These are phyloP conservation scores for Acrocephalus kingi DNA, from an alignment of 2,113 vertebrate genomes.

Conservation along the genomic window DNA sequence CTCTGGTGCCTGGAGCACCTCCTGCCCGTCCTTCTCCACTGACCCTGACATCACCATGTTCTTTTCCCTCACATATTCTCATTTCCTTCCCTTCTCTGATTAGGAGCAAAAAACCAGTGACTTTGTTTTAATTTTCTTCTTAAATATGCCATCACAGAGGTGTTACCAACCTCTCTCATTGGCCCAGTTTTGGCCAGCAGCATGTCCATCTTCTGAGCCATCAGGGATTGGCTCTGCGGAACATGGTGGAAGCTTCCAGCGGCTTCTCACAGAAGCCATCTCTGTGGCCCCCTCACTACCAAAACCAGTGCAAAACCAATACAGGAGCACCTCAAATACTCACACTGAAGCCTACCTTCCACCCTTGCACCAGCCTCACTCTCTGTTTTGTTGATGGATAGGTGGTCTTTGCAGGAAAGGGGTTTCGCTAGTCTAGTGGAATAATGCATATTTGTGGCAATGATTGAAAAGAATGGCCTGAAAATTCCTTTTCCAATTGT, in stretches of 20 bases:
- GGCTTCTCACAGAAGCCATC: neutral
- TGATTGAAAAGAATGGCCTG: neutral
- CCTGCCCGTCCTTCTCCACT: neutral
- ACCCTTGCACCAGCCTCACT: neutral
- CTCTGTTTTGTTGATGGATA: neutral
- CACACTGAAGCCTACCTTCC: neutral
- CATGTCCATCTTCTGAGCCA: neutral
- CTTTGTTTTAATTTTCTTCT: neutral
- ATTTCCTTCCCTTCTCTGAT: neutral
- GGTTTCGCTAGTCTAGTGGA: neutral
- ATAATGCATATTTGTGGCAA: neutral
- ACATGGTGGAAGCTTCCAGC: neutral
- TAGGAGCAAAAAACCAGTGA: neutral
- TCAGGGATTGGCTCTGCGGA: neutral
- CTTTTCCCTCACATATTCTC: neutral
- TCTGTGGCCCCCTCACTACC: fast-evolving
- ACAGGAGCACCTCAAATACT: neutral
- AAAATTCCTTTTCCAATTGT: neutral
- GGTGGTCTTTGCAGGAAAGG: neutral
- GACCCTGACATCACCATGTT: neutral
- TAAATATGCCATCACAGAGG: neutral
- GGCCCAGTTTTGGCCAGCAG: neutral
- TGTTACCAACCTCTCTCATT: neutral
- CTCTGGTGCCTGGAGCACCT: fast-evolving
- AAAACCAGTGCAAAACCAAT: neutral